Conservation (phyloP, 2,888 invertebrate genomes). For the Eupithecia insigniata region DNA sequence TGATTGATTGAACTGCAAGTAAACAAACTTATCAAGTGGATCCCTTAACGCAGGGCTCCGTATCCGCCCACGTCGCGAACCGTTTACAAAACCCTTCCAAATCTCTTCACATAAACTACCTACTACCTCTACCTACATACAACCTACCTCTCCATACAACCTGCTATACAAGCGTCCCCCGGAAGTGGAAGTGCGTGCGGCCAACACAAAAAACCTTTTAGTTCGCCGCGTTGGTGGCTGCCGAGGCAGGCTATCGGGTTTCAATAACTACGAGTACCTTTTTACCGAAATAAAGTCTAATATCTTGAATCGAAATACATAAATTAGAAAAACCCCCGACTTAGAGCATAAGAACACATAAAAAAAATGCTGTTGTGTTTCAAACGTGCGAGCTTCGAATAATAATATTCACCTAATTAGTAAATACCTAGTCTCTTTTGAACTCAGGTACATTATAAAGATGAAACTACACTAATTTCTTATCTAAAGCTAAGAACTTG, state of each 20-base stretch:
- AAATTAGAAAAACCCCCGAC: not conserved
- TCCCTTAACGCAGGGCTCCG: not conserved
- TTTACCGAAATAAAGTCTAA: not conserved
- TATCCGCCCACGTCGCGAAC: not conserved
- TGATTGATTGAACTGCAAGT: not conserved
- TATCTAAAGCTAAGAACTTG: not conserved
- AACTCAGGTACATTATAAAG: not conserved
- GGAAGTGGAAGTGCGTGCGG: conserved; percentile 24
- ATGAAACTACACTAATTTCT: not conserved
- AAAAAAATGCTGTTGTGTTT: too few species aligned
- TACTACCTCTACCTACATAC: too few species aligned
- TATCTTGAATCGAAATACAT: not conserved
- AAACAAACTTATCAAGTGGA: not conserved
- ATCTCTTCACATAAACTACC: conserved; percentile 1
- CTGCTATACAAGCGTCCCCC: not conserved
- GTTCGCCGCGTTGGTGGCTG: conserved; percentile 11
- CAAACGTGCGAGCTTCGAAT: too few species aligned
- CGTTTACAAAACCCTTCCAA: not conserved
- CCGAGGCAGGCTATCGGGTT: not conserved
- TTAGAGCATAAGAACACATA: too few species aligned
- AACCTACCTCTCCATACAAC: not conserved
- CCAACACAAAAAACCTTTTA: conserved; percentile 42
- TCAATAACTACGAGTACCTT: not conserved
- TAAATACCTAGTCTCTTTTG: too few species aligned
- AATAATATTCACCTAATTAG: too few species aligned